These are phyloP conservation scores for Paramuricea clavata DNA, from an alignment of 92 coral and sea anemone species.

Conservation along the genomic window DNA sequence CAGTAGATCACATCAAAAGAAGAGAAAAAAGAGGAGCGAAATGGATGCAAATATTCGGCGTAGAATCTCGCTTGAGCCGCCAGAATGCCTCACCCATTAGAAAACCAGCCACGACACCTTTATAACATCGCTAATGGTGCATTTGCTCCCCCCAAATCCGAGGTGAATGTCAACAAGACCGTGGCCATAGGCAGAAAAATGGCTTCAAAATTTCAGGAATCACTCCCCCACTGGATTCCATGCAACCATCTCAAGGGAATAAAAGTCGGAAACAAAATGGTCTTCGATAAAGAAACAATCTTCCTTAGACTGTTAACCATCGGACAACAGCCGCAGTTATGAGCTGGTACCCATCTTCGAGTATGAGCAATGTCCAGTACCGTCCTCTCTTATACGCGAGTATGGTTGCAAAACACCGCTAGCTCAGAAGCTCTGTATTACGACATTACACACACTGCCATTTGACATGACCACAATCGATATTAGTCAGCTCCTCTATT, in stretches of 20 bases:
- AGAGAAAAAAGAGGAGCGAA: slow-evolving; percentile 18
- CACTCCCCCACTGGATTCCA: not conserved
- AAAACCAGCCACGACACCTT: not conserved
- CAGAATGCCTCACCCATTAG: not conserved
- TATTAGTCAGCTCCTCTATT: slow-evolving; percentile 17
- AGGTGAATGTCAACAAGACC: not conserved
- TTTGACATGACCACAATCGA: not conserved
- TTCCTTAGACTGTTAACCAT: not conserved
- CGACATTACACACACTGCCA: not conserved
- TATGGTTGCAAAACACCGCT: slow-evolving; percentile 53
- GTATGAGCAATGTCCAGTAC: slow-evolving; percentile 17
- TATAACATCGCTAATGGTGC: slow-evolving; percentile 1
- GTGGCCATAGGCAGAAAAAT: not conserved
- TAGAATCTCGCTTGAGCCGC: slow-evolving; percentile 7
- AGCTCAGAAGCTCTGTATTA: slow-evolving; percentile 34
- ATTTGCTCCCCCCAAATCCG: not conserved
- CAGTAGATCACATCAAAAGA: slow-evolving; percentile 18
- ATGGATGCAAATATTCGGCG: slow-evolving; percentile 12
- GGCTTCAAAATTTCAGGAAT: not conserved
- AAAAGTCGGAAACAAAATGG: not conserved
- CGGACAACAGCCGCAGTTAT: slow-evolving; percentile 3
- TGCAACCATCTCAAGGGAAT: not conserved
- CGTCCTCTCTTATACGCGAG: slow-evolving; percentile 23
- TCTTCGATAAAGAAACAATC: not conserved
- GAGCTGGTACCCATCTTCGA: not conserved